Evolutionary conservation across 2,797 vertebrate species (phyloP), one percentile per base, ranked within the genome.

Genomic region (Lepidocolaptes lacrymiger): DNA sequence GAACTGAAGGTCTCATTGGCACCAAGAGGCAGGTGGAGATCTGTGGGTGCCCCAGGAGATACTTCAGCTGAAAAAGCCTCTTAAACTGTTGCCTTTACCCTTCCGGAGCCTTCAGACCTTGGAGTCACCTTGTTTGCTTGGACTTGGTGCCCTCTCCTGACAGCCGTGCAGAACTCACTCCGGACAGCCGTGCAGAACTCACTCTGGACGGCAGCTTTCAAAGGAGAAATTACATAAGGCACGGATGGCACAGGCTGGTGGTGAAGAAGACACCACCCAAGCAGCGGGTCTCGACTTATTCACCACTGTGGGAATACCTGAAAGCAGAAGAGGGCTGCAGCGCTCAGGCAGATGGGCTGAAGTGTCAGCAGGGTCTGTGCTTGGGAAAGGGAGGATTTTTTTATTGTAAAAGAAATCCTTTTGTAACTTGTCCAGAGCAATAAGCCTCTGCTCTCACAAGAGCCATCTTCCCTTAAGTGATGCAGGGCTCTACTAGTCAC

Each of bases 291-390:
- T 32, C 28, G 7, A 3, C 21, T 73, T 54, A 12, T 15, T 51
- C 30, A 2, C 26, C 2, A 0, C 32, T 10, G 4, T 0, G 6
- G 52, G 19, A 10, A 5, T 7, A 30, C 5, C 36, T 22, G 63
- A 18, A 23, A n/a, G n/a, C 7, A 52, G 68, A 27, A 46, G 52
- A 32, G 32, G n/a, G 41, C 61, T 85, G 51, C 62, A 56, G 56
- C 9, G 2, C n/a, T 37, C 43, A 2, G 55, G 7, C 7, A 48
- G 12, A 2, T 26, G 34, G 16, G 27, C 26, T 72, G 28, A 14
- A 32, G 48, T 1, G 0, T 49, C 58, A 2, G 4, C 37, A 66
- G 56, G 28, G 24, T 48, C 64, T 30, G 36, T 20, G 51, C 11
- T 6, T n/a, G 39, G 44, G 23, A 62, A 78, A 43, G 34, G 46